A percentile compares a stretch with the other conserved stretches of the same genome.
phyloP scores from a whole-genome alignment of 2,113 vertebrate genomes.

The Macrotis lagotis region DNA sequence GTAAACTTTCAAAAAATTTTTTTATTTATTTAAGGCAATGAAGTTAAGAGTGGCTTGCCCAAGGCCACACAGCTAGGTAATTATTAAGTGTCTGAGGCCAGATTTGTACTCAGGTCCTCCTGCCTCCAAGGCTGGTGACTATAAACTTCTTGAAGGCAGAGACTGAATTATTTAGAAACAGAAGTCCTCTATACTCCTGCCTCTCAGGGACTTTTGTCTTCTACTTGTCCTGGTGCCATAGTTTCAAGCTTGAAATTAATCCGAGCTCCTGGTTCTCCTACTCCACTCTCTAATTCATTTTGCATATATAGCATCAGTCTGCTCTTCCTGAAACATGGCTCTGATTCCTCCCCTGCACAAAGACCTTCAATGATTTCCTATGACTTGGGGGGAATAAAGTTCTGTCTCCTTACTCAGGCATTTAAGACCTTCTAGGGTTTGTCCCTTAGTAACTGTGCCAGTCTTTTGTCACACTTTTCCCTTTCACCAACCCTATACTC shows the following conservation, averaged over 20 bases:
- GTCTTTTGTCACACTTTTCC: not conserved
- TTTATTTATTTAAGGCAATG: no score
- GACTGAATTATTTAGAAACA: not conserved
- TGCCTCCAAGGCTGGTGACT: no score
- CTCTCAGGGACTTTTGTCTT: not conserved
- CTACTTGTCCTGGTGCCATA: not conserved
- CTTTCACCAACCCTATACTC: not conserved
- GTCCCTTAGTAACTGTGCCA: not conserved
- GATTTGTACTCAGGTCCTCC: no score
- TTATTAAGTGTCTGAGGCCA: no score
- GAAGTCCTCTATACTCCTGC: not conserved
- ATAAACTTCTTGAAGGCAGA: not conserved
- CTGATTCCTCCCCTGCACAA: not conserved
- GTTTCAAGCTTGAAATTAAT: not conserved
- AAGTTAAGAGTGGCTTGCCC: no score
- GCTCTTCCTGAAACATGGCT: not conserved
- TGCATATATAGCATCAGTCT: not conserved
- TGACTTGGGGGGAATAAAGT: not conserved
- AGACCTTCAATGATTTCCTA: not conserved
- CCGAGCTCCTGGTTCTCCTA: not conserved
- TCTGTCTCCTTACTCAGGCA: not conserved
- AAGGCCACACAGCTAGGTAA: no score
- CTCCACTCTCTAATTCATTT: not conserved
- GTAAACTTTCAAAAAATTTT: no score
- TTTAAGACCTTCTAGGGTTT: not conserved